Conservation (phyloP, 2,797 vertebrate genomes). For the Carcharodon carcharias region DNA sequence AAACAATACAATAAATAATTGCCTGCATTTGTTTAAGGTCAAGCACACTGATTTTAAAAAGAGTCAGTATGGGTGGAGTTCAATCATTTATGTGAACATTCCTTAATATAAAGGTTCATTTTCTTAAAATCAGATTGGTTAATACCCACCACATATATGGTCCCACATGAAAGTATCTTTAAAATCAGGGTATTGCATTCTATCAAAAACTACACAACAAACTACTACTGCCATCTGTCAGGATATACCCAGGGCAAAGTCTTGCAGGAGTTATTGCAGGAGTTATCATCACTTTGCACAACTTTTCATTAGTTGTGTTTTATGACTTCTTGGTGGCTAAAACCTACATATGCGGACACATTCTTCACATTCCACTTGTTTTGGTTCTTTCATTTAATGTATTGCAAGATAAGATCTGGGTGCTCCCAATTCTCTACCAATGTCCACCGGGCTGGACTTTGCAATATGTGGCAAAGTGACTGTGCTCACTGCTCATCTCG, state of each 20-base stretch:
- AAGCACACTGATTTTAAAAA: neutral
- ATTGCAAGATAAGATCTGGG: neutral
- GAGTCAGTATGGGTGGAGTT: neutral
- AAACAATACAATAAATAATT: neutral
- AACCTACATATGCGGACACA: neutral
- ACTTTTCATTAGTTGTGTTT: neutral
- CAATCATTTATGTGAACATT: neutral
- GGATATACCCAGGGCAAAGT: neutral
- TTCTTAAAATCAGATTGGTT: neutral
- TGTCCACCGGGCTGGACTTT: too few relatives aligned
- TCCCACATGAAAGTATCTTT: neutral
- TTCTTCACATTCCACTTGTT: neutral
- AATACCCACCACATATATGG: neutral
- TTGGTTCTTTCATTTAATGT: neutral
- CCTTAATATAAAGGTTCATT: neutral
- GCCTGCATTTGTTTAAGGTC: neutral
- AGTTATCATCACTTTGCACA: neutral
- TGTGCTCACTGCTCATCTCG: too few relatives aligned
- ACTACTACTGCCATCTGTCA: neutral
- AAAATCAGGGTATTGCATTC: neutral
- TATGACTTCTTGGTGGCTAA: neutral
- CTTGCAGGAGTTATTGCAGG: neutral
- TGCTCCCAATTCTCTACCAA: neutral
- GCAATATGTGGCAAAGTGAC: too few relatives aligned
- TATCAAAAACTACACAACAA: neutral